phyloP scores from a whole-genome alignment of 2,797 vertebrate genomes.

The Podarcis siculus region DNA sequence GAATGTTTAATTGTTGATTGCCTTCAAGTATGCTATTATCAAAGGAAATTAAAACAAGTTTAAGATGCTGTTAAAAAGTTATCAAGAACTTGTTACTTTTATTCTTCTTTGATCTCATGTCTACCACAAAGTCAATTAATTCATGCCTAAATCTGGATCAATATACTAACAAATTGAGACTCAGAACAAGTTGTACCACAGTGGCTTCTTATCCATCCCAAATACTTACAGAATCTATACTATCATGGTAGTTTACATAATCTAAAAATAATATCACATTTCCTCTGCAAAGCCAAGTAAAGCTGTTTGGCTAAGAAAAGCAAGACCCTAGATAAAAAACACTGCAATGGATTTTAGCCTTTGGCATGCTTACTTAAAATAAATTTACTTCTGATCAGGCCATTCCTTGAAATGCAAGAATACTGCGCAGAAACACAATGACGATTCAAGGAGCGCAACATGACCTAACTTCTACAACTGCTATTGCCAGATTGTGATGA shows the following conservation, averaged over 20 bases:
- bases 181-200: not conserved
- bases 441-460: not conserved
- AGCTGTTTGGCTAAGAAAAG: not conserved
- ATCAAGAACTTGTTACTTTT: not conserved
- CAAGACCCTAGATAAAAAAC: not conserved
- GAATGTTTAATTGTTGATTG: not conserved
- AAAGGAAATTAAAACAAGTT: not conserved
- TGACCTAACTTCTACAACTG: not conserved
- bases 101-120: not conserved
- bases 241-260: not conserved
- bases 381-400: too few species aligned
- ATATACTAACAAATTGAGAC: not conserved
- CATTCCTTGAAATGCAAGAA: not conserved
- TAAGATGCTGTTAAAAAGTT: not conserved
- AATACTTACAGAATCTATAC: not conserved
- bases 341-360: not conserved
- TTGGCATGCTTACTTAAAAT: not conserved
- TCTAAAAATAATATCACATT: not conserved
- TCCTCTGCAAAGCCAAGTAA: not conserved
- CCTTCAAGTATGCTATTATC: not conserved
- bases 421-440: not conserved
- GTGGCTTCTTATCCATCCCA: not conserved
- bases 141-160: slow-evolving; percentile 1
- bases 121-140: slow-evolving; percentile 2
- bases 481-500: not conserved